Evolutionary conservation across 2,888 invertebrate species (phyloP).

Genomic region (Endomychus coccineus): DNA sequence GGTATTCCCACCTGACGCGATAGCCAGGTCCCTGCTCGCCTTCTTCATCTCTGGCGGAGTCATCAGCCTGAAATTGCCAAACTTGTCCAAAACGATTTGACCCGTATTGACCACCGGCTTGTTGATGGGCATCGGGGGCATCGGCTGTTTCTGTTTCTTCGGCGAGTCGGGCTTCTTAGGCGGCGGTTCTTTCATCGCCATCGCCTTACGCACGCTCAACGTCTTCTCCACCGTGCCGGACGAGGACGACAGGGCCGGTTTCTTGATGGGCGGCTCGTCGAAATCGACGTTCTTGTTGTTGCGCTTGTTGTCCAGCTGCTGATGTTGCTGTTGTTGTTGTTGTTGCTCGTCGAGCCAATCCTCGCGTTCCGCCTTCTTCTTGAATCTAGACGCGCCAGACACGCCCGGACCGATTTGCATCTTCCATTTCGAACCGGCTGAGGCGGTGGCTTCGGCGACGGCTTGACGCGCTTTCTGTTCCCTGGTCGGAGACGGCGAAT

Average conservation of each 20-base stretch:
- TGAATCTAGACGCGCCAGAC: constrained; percentile 47
- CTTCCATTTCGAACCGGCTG: constrained; percentile 57
- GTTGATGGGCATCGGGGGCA: constrained; percentile 24
- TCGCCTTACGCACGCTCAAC: constrained; percentile 53
- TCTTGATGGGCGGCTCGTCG: constrained; percentile 21
- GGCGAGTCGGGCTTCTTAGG: constrained; percentile 38
- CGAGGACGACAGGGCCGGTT: constrained; percentile 35
- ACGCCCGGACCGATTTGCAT: constrained; percentile 60
- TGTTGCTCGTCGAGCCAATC: constrained; percentile 48
- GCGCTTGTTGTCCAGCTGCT: constrained; percentile 4
- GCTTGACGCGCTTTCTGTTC: constrained; percentile 47
- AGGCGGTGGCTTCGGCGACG: constrained; percentile 44
- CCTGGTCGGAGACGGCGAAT: constrained; percentile 44
- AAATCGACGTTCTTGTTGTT: constrained; percentile 45
- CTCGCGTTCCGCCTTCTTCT: constrained; percentile 52
- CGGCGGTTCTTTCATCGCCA: constrained; percentile 58
- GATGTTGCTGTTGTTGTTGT: constrained; percentile 27
- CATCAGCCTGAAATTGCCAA: constrained; percentile 62
- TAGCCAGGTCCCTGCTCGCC: constrained; percentile 41
- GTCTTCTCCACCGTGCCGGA: constrained; percentile 54
- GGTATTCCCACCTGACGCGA: constrained; percentile 45
- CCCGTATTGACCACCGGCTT: constrained; percentile 43
- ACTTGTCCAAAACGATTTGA: constrained; percentile 63
- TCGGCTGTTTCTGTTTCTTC: constrained; percentile 24
- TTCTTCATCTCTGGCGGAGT: constrained; percentile 40